Evolutionary conservation across 2,888 invertebrate species (phyloP).

Genomic region (Nasonovia ribisnigri): DNA sequence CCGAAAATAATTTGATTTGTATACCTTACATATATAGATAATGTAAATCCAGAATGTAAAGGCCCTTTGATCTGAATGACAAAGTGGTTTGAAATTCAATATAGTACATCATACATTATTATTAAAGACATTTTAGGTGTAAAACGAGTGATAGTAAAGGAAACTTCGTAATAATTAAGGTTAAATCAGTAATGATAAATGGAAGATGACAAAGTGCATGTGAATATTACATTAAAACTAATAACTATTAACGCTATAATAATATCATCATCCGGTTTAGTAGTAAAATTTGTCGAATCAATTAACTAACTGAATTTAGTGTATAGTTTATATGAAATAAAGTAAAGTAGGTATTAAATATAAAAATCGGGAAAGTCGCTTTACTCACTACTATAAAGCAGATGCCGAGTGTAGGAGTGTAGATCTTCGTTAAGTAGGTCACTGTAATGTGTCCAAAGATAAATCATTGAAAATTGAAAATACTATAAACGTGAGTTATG

Average conservation of each 20-base stretch:
- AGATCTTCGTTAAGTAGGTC: background rate
- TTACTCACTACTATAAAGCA: background rate
- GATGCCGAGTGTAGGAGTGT: background rate
- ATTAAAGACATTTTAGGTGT: conserved; percentile 40
- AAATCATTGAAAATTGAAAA: background rate
- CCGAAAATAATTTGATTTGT: conserved; percentile 16
- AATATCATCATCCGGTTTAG: conserved; percentile 12
- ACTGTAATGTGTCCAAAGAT: background rate
- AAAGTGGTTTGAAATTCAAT: conserved; percentile 42
- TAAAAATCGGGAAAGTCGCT: background rate
- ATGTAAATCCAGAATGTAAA: background rate
- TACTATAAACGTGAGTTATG: background rate
- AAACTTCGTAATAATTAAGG: conserved; percentile 24
- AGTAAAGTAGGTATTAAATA: background rate
- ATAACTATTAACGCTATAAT: conserved; percentile 28
- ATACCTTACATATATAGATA: background rate
- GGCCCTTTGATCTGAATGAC: conserved; percentile 20
- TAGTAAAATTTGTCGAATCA: conserved; percentile 33
- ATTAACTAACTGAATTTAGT: background rate
- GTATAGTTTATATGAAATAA: background rate
- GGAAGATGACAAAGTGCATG: conserved; percentile 27
- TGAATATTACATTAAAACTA: conserved; percentile 54
- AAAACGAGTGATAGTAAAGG: conserved; percentile 33
- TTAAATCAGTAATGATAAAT: conserved; percentile 43
- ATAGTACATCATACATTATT: background rate